A percentile compares a stretch with the other conserved stretches of the same genome.
Conservation (phyloP, 2,797 vertebrate genomes). For the Phylloscopus collybita region DNA sequence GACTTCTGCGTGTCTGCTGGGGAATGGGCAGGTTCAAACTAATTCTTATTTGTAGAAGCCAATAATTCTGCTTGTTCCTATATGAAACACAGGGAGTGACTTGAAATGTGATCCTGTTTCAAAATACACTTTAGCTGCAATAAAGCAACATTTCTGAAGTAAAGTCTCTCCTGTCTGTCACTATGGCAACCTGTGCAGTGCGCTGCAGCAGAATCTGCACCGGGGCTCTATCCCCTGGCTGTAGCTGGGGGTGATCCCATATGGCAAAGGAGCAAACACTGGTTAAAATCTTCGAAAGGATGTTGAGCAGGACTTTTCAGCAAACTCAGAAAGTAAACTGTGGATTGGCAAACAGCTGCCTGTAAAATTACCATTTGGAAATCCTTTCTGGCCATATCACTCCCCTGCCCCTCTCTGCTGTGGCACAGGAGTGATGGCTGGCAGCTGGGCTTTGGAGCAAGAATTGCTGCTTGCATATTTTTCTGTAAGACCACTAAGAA, state of each 20-base stretch:
- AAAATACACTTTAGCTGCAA: conserved; percentile 38
- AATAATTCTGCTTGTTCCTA: conserved; percentile 8
- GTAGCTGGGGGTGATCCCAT: not conserved
- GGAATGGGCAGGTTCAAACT: not conserved
- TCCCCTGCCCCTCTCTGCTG: not conserved
- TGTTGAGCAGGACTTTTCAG: not conserved
- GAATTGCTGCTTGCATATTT: not conserved
- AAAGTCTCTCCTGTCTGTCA: conserved; percentile 43
- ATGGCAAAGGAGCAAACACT: not conserved
- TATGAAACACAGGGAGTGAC: not conserved
- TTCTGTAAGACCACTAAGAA: not conserved
- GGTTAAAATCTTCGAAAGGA: not conserved
- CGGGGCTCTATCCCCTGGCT: conserved; percentile 24
- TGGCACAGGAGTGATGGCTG: not conserved
- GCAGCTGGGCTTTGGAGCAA: not conserved
- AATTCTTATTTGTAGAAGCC: not conserved
- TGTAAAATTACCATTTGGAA: not conserved
- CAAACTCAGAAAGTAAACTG: not conserved
- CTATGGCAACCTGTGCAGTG: conserved; percentile 64
- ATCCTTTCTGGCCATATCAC: not conserved
- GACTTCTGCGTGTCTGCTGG: not conserved
- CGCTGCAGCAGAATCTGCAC: not conserved
- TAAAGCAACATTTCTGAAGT: conserved; percentile 63
- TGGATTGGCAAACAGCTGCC: not conserved
- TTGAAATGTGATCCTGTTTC: conserved; percentile 12